These are phyloP conservation scores for Tipula unca DNA, from an alignment of 2,888 invertebrate genomes.

Conservation along the genomic window DNA sequence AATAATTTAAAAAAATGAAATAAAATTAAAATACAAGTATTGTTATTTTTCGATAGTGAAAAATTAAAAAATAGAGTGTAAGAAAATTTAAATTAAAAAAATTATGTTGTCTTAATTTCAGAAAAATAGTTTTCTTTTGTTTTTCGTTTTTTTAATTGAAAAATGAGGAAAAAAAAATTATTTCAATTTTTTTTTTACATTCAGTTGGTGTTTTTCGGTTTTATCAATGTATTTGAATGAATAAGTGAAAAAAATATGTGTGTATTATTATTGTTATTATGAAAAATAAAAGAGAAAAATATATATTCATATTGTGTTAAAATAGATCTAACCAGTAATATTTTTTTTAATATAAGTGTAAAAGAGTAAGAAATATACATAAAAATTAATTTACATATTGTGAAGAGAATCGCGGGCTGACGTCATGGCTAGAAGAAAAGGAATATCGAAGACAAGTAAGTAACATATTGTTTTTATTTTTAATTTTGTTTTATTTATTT, in stretches of 20 bases:
- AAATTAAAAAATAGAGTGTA: neutral
- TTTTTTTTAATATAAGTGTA: neutral
- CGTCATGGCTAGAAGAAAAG: conserved; percentile 25
- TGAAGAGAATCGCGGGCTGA: neutral
- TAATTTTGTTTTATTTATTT: neutral
- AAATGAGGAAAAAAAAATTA: conserved; percentile 19
- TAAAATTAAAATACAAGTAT: neutral
- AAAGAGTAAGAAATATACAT: conserved; percentile 9
- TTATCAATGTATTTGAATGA: neutral
- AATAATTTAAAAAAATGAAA: neutral
- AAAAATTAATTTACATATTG: neutral
- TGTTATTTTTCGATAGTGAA: neutral
- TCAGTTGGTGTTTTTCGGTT: conserved; percentile 15
- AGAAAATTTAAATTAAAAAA: neutral
- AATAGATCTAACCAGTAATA: neutral
- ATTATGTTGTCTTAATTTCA: neutral
- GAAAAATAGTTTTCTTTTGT: neutral
- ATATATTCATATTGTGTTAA: neutral
- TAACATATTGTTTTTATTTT: conserved; percentile 19
- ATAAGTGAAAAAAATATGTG: conserved; percentile 15
- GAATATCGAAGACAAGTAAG: conserved; percentile 26
- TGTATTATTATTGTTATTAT: conserved; percentile 14
- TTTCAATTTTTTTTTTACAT: neutral
- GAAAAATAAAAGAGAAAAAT: conserved; percentile 15
- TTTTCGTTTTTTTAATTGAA: conserved; percentile 15